These are phyloP conservation scores for Limanda limanda DNA, from an alignment of 2,113 vertebrate species.

Conservation along the genomic window DNA sequence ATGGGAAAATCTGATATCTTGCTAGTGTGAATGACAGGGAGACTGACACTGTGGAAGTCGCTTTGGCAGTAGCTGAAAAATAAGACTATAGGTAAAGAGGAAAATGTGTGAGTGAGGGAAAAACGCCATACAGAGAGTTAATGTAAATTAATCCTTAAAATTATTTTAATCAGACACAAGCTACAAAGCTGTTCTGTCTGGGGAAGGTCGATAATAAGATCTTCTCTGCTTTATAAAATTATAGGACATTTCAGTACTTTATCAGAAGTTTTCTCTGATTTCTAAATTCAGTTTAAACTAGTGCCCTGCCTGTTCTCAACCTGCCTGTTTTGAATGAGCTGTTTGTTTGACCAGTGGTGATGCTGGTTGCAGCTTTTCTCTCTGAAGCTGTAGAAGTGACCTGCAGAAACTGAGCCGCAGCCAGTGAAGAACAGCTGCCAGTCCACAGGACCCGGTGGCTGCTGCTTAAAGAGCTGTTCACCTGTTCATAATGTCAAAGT, in stretches of 20 bases:
- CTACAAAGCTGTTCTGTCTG: not conserved
- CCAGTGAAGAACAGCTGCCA: no score
- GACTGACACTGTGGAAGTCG: not conserved
- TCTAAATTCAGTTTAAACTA: not conserved
- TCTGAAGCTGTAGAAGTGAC: no score
- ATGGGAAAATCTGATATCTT: constrained; percentile 26
- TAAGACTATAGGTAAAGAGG: no score
- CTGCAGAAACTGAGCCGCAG: no score
- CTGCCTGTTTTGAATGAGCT: no score
- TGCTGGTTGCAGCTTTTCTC: not conserved
- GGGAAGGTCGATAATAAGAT: not conserved
- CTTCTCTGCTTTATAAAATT: not conserved
- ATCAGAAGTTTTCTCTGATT: not conserved
- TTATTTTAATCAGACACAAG: not conserved
- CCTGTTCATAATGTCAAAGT: no score
- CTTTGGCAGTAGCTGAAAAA: constrained; percentile 17
- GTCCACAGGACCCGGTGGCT: no score
- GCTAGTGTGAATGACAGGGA: constrained; percentile 27
- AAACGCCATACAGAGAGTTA: constrained; percentile 7
- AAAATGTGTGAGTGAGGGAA: not conserved
- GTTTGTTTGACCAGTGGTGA: no score
- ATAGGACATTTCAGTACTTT: not conserved
- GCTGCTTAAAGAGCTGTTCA: no score
- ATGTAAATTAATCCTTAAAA: constrained; percentile 2
- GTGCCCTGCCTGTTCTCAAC: not conserved